phyloP scores from a whole-genome alignment of 2,888 invertebrate genomes.

The Beris morrisii region DNA sequence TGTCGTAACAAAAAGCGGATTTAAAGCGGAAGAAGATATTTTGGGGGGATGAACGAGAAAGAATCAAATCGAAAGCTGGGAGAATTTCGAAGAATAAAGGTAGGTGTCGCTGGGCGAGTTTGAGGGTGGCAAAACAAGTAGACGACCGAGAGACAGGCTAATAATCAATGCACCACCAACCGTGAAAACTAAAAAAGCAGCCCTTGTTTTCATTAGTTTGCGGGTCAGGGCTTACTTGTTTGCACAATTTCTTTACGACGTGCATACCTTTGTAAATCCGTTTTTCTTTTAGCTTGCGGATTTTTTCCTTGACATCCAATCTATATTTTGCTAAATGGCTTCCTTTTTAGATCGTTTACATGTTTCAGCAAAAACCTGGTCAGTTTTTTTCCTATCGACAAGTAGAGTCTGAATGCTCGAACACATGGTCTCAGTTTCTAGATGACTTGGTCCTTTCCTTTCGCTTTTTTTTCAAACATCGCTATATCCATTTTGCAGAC shows the following conservation, averaged over 20 bases:
- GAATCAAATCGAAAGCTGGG: no score
- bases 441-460: conserved; percentile 21
- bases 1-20: conserved; percentile 3
- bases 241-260: conserved; percentile 8
- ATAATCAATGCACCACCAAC: not conserved
- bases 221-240: conserved; percentile 34
- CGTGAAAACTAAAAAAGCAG: conserved; percentile 30
- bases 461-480: not conserved
- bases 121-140: not conserved
- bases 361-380: conserved; percentile 36
- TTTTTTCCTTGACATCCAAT: conserved; percentile 40
- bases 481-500: conserved; percentile 2
- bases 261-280: conserved; percentile 8
- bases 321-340: conserved; percentile 49
- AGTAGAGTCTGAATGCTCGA: conserved; percentile 15
- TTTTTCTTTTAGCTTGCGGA: conserved; percentile 21
- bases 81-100: no score
- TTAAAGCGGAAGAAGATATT: not conserved
- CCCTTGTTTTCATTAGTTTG: conserved; percentile 34
- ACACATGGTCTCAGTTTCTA: conserved; percentile 24
- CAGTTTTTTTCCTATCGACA: not conserved
- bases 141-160: no score
- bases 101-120: no score
- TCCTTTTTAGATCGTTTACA: conserved; percentile 57
- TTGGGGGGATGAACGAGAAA: no score